Base-by-base conservation (phyloP, 2,113 vertebrate genomes). In the Canis aureus region DNA sequence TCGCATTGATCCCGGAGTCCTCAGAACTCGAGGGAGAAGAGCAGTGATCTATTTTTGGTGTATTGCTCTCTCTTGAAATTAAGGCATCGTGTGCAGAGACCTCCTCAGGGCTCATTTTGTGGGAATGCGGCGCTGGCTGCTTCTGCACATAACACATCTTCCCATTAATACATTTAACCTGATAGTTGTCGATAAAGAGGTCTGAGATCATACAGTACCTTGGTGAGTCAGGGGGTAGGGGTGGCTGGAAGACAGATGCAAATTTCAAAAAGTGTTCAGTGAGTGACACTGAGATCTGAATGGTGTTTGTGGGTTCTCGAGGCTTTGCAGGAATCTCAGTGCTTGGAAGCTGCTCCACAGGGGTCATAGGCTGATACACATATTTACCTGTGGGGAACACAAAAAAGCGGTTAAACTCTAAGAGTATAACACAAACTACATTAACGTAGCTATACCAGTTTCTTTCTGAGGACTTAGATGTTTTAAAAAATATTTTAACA, bases 141-240 rank as follows among this genome's bases (percentile, higher is more conserved):
- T 99, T 98, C 99, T 99, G 99, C 91, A 99, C 99, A 0, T 99
- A 99, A 98, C 99, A 99, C 99, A 99, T 99, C 99, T 99, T 99
- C 53, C 99, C 99, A 0, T 99, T 99, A 98, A 99, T 99, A 98
- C 99, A 99, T 90, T 99, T 99, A 71, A 99, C 99, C 1, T 99
- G 99, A 97, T 99, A 99, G 98, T 99, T 99, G 94, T 99, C 99
- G 74, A 99, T 99, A 96, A 99, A 99, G 89, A 99, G 99, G 98
- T 99, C 99, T 0, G 99, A 99, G 22, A 99, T 99, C 59, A 99
- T 99, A 98, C 99, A 99, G 99, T 99, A 99, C 96, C 99, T 99
- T 0, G 99, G 99, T 0, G 99, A 99, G 86, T 99, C 99, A 0
- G 99, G 99, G 89, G 99, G 99, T 60, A 99, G 99, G 0, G 99